Conservation (phyloP, 2,888 invertebrate species). For the Hydropsyche betteni region DNA sequence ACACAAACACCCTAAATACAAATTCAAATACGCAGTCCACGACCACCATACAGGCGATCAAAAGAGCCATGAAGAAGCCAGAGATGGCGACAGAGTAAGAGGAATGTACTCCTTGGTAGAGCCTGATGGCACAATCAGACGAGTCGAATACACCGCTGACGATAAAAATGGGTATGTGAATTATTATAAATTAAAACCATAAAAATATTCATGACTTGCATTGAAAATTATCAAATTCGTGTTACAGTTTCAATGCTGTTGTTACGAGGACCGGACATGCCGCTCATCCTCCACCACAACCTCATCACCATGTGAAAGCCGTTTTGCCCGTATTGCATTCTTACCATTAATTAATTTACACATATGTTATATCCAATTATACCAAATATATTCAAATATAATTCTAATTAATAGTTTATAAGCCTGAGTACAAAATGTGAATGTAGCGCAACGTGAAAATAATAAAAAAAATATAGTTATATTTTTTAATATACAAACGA, state of each 20-base stretch:
- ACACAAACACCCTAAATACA: constrained; percentile 56
- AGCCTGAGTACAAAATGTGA: constrained; percentile 18
- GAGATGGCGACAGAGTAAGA: constrained; percentile 58
- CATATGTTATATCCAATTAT: not conserved
- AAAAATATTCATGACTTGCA: constrained; percentile 8
- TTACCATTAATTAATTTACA: constrained; percentile 20
- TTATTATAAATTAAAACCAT: not conserved
- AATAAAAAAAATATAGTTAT: constrained; percentile 1
- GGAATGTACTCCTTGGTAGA: constrained; percentile 59
- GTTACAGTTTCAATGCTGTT: constrained; percentile 56
- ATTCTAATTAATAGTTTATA: not conserved
- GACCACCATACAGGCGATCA: constrained; percentile 56
- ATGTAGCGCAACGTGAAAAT: not conserved
- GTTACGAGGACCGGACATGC: constrained; percentile 57
- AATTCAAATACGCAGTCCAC: constrained; percentile 61
- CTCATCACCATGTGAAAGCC: constrained; percentile 38
- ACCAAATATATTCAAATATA: constrained; percentile 14
- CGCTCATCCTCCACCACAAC: constrained; percentile 53
- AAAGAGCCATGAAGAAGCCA: constrained; percentile 59
- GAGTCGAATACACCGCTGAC: constrained; percentile 53
- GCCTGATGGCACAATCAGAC: constrained; percentile 59
- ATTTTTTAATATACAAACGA: not conserved
- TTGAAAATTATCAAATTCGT: not conserved
- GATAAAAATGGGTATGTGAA: constrained; percentile 41
- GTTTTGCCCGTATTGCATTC: constrained; percentile 28